Evolutionary conservation across 1,140 invertebrate genomes (phyloP).

Genomic region (Amyelois transitella): DNA sequence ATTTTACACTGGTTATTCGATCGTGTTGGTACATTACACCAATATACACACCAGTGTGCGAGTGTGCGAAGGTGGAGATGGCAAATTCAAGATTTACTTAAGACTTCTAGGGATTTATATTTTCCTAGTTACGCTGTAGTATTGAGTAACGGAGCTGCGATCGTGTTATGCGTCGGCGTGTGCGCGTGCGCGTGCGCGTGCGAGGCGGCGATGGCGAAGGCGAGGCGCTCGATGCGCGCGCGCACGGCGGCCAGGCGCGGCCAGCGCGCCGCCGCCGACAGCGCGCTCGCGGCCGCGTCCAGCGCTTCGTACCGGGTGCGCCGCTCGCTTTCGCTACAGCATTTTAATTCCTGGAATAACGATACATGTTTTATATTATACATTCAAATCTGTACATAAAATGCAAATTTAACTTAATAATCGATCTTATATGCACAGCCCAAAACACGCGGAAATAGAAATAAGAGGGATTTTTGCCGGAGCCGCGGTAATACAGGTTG

Average conservation of each 20-base stretch:
- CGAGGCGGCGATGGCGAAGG: slow-evolving; percentile 33
- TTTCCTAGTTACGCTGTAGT: not conserved
- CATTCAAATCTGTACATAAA: not conserved
- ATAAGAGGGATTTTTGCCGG: too few relatives aligned
- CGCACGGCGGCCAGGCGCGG: slow-evolving; percentile 32
- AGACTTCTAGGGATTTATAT: too few relatives aligned
- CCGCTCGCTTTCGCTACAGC: slow-evolving; percentile 39
- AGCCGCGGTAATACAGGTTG: too few relatives aligned
- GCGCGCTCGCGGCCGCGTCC: slow-evolving; percentile 30
- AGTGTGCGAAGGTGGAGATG: too few relatives aligned
- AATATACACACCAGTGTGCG: too few relatives aligned
- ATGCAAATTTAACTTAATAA: too few relatives aligned
- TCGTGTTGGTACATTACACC: too few relatives aligned
- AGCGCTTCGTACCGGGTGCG: slow-evolving; percentile 40
- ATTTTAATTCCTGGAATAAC: slow-evolving; percentile 33
- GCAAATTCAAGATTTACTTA: too few relatives aligned
- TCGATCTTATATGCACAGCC: too few relatives aligned
- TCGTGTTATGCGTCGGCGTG: slow-evolving; percentile 9
- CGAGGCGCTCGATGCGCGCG: slow-evolving; percentile 32
- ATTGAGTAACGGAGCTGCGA: not conserved
- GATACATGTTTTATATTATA: not conserved
- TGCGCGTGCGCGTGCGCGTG: slow-evolving; percentile 5
- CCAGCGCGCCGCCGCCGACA: slow-evolving; percentile 19
- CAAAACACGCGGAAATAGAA: too few relatives aligned
- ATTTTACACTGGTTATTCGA: too few relatives aligned